phyloP scores from a whole-genome alignment of 2,113 vertebrate species.

The Maylandia zebra region DNA sequence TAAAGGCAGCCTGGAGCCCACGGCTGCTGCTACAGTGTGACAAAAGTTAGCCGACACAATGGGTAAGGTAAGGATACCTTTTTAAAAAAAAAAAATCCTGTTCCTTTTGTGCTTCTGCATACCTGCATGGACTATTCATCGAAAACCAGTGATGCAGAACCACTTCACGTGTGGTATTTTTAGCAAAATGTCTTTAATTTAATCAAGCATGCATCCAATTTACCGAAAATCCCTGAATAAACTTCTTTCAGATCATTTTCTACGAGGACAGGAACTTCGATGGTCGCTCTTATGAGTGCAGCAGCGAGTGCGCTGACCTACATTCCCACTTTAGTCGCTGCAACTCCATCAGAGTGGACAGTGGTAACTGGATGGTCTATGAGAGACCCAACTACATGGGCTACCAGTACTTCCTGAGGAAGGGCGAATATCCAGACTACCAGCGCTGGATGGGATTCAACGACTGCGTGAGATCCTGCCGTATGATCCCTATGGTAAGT shows the following conservation, averaged over 20 bases:
- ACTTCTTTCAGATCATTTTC: constrained; percentile 59
- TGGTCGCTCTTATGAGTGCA: constrained; percentile 67
- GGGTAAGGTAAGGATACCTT: constrained; percentile 60
- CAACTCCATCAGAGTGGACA: constrained; percentile 69
- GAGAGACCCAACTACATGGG: constrained; percentile 63
- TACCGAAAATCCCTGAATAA: neutral
- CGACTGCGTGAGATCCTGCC: constrained; percentile 65
- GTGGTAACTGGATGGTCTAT: constrained; percentile 66
- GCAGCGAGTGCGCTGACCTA: constrained; percentile 52
- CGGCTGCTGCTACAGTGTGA: constrained; percentile 1
- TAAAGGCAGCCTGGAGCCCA: constrained; percentile 42
- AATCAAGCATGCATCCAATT: neutral
- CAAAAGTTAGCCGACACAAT: constrained; percentile 42
- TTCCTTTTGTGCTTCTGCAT: neutral
- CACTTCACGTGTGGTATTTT: neutral
- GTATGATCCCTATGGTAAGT: constrained; percentile 56
- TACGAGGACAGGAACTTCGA: constrained; percentile 69
- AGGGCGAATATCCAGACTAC: constrained; percentile 66
- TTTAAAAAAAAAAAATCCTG: neutral
- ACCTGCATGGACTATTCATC: neutral
- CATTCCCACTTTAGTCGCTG: constrained; percentile 69
- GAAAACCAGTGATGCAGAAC: neutral
- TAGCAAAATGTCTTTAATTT: neutral
- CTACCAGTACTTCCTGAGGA: constrained; percentile 67
- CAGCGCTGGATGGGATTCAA: constrained; percentile 70